These are phyloP conservation scores for Carassius gibelio DNA, from an alignment of 2,113 vertebrate genomes.

Conservation along the genomic window DNA sequence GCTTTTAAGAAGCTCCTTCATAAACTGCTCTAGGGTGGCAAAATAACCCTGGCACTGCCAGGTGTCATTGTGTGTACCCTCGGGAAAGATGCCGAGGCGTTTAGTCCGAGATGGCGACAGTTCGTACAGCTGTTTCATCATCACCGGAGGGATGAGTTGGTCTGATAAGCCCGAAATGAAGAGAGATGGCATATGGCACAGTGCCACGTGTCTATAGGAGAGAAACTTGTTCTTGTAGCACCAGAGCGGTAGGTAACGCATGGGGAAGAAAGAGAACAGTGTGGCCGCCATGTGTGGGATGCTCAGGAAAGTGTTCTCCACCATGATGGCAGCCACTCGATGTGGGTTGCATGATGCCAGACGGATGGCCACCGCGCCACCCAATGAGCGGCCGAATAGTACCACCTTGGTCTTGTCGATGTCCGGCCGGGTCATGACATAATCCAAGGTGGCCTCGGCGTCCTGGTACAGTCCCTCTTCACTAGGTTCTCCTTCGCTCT, in stretches of 20 bases:
- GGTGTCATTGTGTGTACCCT: slow-evolving; percentile 98
- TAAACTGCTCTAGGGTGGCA: slow-evolving; percentile 93
- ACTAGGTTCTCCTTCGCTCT: slow-evolving; percentile 94
- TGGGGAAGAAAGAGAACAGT: slow-evolving; percentile 94
- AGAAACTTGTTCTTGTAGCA: slow-evolving; percentile 99
- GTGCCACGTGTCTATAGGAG: slow-evolving; percentile 90
- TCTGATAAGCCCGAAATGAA: slow-evolving; percentile 97
- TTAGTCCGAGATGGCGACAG: slow-evolving; percentile 97
- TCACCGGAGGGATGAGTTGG: slow-evolving; percentile 96
- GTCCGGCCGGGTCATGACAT: slow-evolving; percentile 94
- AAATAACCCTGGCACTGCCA: slow-evolving; percentile 99
- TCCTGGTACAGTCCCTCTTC: slow-evolving; percentile 93
- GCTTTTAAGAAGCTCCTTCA: slow-evolving; percentile 92
- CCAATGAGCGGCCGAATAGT: slow-evolving; percentile 96
- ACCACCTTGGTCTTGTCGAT: slow-evolving; percentile 98
- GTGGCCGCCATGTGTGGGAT: slow-evolving; percentile 99
- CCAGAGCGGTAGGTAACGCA: slow-evolving; percentile 95
- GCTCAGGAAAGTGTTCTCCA: slow-evolving; percentile 98
- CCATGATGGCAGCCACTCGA: slow-evolving; percentile 91
- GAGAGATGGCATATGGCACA: slow-evolving; percentile 96
- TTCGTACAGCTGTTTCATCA: slow-evolving; percentile 99
- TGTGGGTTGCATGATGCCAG: slow-evolving; percentile 94
- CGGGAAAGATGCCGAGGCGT: slow-evolving; percentile 93
- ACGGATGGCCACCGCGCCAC: slow-evolving; percentile 93
- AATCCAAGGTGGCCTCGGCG: slow-evolving; percentile 93